phyloP scores from a whole-genome alignment of 1,140 invertebrate genomes.

The Nasonia vitripennis region DNA sequence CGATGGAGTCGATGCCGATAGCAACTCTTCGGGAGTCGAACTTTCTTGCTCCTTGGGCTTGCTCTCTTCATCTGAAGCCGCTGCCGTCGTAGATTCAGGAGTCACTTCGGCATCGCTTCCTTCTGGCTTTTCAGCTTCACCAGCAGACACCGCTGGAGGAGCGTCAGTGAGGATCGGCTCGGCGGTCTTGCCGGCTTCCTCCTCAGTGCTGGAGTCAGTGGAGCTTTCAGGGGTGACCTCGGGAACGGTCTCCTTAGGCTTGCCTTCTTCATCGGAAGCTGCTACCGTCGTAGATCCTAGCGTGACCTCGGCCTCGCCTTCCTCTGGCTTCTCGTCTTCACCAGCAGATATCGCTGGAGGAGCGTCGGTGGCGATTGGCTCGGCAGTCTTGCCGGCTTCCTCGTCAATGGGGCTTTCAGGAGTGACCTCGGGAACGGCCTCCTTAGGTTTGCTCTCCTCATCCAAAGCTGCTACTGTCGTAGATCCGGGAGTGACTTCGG shows the following conservation, averaged over 20 bases:
- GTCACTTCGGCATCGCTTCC: background rate
- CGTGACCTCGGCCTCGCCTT: background rate
- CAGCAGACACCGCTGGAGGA: background rate
- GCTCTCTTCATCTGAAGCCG: background rate
- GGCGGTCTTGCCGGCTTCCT: background rate
- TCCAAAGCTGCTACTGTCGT: background rate
- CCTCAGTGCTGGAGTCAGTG: slow-evolving; percentile 39
- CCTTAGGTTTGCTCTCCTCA: slow-evolving; percentile 5
- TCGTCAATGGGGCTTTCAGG: slow-evolving; percentile 42
- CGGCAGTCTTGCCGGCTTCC: background rate
- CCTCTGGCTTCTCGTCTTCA: slow-evolving; percentile 28
- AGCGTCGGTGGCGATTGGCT: background rate
- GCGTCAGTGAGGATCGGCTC: background rate
- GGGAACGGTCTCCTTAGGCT: background rate
- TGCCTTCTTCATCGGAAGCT: background rate
- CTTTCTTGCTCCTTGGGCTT: background rate
- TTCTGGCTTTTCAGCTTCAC: slow-evolving; percentile 33
- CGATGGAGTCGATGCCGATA: background rate
- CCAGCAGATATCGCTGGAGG: background rate
- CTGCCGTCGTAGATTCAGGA: background rate
- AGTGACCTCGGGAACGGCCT: background rate
- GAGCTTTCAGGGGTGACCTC: background rate
- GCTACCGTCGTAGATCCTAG: background rate
- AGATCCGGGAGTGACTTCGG: background rate
- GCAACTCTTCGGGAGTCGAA: background rate